Conservation (phyloP, 2,888 invertebrate species). For the Sialis fuliginosa region DNA sequence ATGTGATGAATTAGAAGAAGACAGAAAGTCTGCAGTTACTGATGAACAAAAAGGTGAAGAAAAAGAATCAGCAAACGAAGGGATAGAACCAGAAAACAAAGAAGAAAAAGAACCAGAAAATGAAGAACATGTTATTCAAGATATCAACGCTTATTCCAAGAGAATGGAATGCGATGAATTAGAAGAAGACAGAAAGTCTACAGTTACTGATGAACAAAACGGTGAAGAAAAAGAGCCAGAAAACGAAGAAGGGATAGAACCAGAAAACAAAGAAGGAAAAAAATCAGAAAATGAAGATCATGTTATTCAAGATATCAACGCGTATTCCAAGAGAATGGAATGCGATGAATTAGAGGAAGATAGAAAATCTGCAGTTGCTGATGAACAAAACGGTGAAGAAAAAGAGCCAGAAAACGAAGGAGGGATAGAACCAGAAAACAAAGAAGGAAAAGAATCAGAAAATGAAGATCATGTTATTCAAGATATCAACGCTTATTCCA, state of each 20-base stretch:
- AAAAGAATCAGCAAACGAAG: not conserved
- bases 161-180: not conserved
- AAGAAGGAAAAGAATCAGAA: not conserved
- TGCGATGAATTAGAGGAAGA: too few species aligned
- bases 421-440: not conserved
- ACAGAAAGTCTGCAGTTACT: not conserved
- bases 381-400: not conserved
- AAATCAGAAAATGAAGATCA: not conserved
- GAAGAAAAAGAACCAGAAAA: not conserved
- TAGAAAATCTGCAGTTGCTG: not conserved
- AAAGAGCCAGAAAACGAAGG: not conserved
- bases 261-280: not conserved
- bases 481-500: not conserved
- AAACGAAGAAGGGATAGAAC: too few species aligned
- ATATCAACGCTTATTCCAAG: too few species aligned
- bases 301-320: too few species aligned
- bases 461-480: not conserved
- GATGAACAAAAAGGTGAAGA: not conserved
- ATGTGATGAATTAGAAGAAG: conserved; percentile 1
- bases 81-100: not conserved
- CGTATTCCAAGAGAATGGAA: too few species aligned
- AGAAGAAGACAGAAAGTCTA: not conserved
- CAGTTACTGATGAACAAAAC: too few species aligned
- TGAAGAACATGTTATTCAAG: not conserved
- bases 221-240: too few species aligned